A percentile compares a stretch with the other conserved stretches of the same genome.
Evolutionary conservation across 2,797 vertebrate species (phyloP).

Genomic region (Phyllotis vaccarum): DNA sequence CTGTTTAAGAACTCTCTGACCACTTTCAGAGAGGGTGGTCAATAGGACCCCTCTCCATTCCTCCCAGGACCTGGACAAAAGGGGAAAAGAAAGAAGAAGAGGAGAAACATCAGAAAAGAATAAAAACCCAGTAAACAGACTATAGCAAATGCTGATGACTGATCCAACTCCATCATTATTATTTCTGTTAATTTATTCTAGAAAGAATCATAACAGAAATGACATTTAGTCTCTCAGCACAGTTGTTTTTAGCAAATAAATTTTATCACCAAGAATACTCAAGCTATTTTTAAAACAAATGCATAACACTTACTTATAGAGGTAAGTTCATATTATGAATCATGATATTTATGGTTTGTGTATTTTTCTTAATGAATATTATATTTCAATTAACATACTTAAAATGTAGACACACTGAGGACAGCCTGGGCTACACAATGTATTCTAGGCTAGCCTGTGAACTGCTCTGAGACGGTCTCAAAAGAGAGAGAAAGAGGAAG

Average conservation of each 20-base stretch:
- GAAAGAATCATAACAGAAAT: conserved; percentile 51
- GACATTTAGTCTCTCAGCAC: not conserved
- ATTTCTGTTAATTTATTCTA: conserved; percentile 61
- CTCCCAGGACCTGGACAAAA: conserved; percentile 80
- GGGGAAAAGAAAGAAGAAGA: conserved; percentile 69
- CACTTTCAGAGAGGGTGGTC: conserved; percentile 78
- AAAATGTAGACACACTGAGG: not conserved
- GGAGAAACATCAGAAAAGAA: conserved; percentile 71
- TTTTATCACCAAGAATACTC: conserved; percentile 52
- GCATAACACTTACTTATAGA: not conserved
- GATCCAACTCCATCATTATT: conserved; percentile 43
- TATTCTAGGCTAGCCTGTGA: not conserved
- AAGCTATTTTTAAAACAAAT: conserved; percentile 56
- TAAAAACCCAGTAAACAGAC: conserved; percentile 52
- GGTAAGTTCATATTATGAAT: conserved; percentile 57
- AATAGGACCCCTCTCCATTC: conserved; percentile 79
- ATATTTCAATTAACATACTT: conserved; percentile 23
- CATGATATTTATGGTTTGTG: conserved; percentile 26
- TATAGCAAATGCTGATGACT: conserved; percentile 57
- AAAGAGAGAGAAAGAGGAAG: not conserved
- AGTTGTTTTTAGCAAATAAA: conserved; percentile 61
- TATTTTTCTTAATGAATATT: conserved; percentile 5
- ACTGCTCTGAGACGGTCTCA: not conserved
- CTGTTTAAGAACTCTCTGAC: conserved; percentile 80
- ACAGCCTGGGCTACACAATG: not conserved